Evolutionary conservation across 2,797 vertebrate genomes (phyloP).

Genomic region (Myotis findleyi): DNA sequence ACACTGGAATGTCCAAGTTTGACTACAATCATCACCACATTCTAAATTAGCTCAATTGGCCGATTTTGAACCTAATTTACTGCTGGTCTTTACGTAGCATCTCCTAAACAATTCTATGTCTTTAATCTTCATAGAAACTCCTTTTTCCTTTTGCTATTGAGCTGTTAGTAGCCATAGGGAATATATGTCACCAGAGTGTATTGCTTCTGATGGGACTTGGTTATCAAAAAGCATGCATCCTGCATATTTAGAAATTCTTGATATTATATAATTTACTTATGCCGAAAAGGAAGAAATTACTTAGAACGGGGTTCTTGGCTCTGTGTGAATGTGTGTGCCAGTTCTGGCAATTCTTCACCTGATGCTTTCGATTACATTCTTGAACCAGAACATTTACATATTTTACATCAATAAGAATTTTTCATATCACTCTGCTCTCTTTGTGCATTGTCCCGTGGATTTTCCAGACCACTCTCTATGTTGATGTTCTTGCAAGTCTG

Average conservation of each 20-base stretch:
- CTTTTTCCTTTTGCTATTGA: not conserved
- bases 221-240: not conserved
- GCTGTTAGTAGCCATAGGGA: not conserved
- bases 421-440: not conserved
- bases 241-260: not conserved
- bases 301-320: not conserved
- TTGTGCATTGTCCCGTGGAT: constrained; percentile 17
- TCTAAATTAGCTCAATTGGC: not conserved
- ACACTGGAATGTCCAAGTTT: not conserved
- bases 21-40: not conserved
- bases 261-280: not conserved
- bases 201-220: constrained; percentile 32
- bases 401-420: not conserved
- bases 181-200: not conserved
- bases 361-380: constrained; percentile 11
- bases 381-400: not conserved
- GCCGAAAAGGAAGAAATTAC: not conserved
- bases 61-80: constrained; percentile 13
- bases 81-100: not conserved
- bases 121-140: constrained; percentile 54
- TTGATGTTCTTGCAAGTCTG: constrained; percentile 1
- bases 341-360: not conserved
- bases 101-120: constrained; percentile 10
- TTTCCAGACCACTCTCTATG: not conserved
- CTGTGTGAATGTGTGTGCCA: not conserved